Percentiles rank a stretch among this genome's conserved stretches.
Evolutionary conservation across 2,888 invertebrate species (phyloP).

Genomic region (Coelinius sp.): DNA sequence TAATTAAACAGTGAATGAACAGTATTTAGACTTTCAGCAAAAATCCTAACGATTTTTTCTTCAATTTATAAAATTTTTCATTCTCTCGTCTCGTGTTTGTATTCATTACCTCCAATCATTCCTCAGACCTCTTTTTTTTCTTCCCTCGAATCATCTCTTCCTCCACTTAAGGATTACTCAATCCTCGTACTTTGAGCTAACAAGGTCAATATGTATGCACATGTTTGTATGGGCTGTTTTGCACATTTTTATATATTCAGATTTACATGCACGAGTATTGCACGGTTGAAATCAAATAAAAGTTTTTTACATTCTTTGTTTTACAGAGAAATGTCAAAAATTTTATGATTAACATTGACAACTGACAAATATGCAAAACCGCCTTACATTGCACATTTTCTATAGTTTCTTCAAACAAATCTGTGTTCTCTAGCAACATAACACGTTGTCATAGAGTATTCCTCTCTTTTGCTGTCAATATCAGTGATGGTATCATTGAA

Average conservation of each 20-base stretch:
- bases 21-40: not conserved
- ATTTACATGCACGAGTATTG: not conserved
- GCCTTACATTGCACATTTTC: not conserved
- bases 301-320: not conserved
- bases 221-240: not conserved
- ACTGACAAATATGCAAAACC: not conserved
- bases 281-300: not conserved
- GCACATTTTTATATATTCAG: not conserved
- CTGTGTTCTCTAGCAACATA: constrained; percentile 45
- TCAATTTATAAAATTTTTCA: not conserved
- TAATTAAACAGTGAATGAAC: not conserved
- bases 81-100: not conserved
- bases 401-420: constrained; percentile 45
- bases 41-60: not conserved
- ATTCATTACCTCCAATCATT: not conserved
- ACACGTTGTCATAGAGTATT: constrained; percentile 64
- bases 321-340: too few relatives aligned
- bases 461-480: constrained; percentile 54
- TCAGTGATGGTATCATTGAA: constrained; percentile 51
- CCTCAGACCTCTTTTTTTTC: not conserved
- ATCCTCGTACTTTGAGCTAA: constrained; percentile 1
- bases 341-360: too few relatives aligned
- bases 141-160: not conserved
- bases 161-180: not conserved
- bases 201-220: not conserved